Base-by-base conservation (phyloP, 2,797 vertebrate genomes). In the Semotilus atromaculatus region DNA sequence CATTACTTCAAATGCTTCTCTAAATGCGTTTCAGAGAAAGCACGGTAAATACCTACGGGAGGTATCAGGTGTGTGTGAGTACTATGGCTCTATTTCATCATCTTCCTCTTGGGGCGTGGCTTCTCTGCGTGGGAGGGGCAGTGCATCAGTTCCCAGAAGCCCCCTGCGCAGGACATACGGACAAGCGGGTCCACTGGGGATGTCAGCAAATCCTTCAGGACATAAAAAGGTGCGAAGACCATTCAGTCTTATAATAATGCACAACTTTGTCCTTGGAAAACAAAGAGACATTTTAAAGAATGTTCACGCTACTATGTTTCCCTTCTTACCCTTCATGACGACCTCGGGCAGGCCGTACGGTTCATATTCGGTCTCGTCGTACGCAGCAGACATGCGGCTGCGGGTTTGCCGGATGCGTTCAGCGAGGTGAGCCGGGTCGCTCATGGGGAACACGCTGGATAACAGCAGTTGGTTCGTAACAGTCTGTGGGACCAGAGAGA, bases 271-370 rank as follows among this genome's bases (percentile, higher is more conserved):
- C n/a, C 5, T 26, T 16, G 13, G 60, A 62, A 16, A 16, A 64
- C 26, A 64, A 31, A 8, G 2, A 29, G 26, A 31, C 14, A 64
- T 5, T n/a, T 34, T 23, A 29, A 60, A 76, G 10, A 14, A 40
- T 11, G 36, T 29, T 16, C 13, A 13, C 3, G 4, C 38, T 64
- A 29, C 60, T 14, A 11, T 0, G 26, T 64, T 64, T 31, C 14
- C 14, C 26, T 31, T 62, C 26, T 64, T 64, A 64, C 96, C 96
- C 92, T 95, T 97, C 95, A 96, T 96, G 83, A 97, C 96, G 0
- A 96, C 96, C 81, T 96, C 96, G 0, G 96, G 96, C 76, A 97
- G 92, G 19, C 96, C 96, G 1, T 96, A 97, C 0, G 96, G 96
- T 85, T 96, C 95, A 7, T 96, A 97, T 86, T 96, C 96, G 0